Percentiles rank a stretch among this genome's conserved stretches.
phyloP scores from a whole-genome alignment of 2,888 invertebrate species.

The Strigamia maritima region DNA sequence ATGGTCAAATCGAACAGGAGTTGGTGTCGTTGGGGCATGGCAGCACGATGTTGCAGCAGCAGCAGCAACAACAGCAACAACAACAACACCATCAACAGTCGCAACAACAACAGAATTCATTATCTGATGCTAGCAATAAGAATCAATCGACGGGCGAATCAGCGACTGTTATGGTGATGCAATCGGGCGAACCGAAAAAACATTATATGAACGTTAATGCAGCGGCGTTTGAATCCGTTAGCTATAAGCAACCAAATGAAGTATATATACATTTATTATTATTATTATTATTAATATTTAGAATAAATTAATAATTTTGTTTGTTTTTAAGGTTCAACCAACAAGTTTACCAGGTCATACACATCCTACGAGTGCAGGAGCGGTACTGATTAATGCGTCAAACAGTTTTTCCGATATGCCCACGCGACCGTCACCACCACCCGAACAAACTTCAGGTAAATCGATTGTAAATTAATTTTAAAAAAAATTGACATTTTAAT shows the following conservation, averaged over 20 bases:
- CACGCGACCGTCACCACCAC: background rate
- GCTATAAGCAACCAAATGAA: constrained; percentile 33
- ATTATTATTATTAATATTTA: background rate
- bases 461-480: background rate
- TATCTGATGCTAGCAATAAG: background rate
- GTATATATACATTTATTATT: background rate
- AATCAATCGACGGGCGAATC: background rate
- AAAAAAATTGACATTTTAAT: background rate
- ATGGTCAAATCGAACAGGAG: background rate
- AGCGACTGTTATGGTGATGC: background rate
- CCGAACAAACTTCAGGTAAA: constrained; percentile 7
- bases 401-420: background rate
- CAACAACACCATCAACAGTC: background rate
- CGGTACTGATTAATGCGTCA: background rate
- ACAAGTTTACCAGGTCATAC: background rate
- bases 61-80: background rate
- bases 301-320: background rate
- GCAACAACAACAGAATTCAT: background rate
- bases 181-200: constrained; percentile 40
- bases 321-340: background rate
- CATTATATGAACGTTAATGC: constrained; percentile 42
- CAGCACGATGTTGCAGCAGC: background rate
- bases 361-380: background rate
- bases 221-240: constrained; percentile 39
- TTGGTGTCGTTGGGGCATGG: background rate